Evolutionary conservation across 1,140 invertebrate species (phyloP), one percentile per base, ranked within the genome.

Genomic region (Hypsibius dujardini): DNA sequence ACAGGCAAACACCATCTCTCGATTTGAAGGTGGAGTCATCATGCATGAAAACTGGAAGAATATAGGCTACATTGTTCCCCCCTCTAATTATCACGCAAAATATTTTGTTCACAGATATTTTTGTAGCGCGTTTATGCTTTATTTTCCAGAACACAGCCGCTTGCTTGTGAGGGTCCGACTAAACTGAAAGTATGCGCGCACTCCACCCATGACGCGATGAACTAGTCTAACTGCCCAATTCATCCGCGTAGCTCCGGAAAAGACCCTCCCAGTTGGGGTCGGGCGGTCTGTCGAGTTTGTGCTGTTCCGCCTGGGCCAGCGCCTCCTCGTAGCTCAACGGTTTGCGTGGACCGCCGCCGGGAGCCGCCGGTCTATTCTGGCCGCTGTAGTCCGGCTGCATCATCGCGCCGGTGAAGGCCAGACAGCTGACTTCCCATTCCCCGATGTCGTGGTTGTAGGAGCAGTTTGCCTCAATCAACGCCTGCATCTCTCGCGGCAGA

Each of bases 331-430:
- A 42, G 42, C 42, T 67, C 3, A 67, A 42, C 45, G 62, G 42
- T 67, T 3, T 45, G 7, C 7, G 7, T 56, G 7, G 50, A 15
- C 62, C 62, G 7, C 12, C 42, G 50, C 7, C 50, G 50, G 50
- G n/a, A n/a, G 7, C 7, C n/a, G 7, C 50, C 7, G 7, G 7
- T n/a, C 50, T 56, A 67, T 71, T 42, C n/a, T 50, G 71, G 15
- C 59, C 45, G 46, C 47, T 46, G 7, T 47, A 46, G 2, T 73
- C 71, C 77, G 90, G 90, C 45, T 88, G 82, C 90, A 98, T 98
- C 78, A 98, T 98, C 80, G 98, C 98, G 0, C 95, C 95, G 15
- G 94, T 95, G 79, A 98, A 98, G 0, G 95, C 95, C 1, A 98
- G 92, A 81, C 93, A 96, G 78, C 90, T 90, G 12, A 98, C 83